Evolutionary conservation across 2,797 vertebrate genomes (phyloP).

Genomic region (Crocodylus rhombifer): DNA sequence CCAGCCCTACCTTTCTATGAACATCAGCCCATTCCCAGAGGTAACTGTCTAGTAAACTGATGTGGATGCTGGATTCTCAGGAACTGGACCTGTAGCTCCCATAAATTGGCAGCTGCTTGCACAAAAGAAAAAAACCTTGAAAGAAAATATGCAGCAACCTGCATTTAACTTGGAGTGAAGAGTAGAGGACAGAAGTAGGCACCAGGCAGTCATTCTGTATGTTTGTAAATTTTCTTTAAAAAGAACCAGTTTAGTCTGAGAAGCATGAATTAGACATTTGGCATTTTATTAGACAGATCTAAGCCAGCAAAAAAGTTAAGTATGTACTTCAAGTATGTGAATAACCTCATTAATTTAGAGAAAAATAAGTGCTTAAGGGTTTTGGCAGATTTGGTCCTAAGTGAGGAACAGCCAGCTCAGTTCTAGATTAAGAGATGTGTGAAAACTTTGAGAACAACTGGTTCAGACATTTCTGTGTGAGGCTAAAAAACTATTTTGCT

Average conservation of each 20-base stretch:
- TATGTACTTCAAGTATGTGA: neutral
- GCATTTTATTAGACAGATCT: neutral
- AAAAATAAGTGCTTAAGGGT: neutral
- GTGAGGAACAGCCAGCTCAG: neutral
- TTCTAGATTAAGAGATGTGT: neutral
- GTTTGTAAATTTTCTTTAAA: neutral
- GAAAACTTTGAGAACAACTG: neutral
- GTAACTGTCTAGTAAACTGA: too few species aligned
- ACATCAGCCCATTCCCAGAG: too few species aligned
- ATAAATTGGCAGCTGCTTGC: too few species aligned
- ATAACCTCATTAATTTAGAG: neutral
- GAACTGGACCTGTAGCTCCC: too few species aligned
- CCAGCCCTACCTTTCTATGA: too few species aligned
- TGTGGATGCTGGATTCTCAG: too few species aligned
- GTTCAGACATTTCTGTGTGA: neutral
- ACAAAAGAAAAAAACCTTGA: too few species aligned
- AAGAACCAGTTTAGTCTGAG: neutral
- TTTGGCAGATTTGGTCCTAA: neutral
- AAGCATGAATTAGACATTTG: neutral
- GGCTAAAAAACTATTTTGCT: neutral
- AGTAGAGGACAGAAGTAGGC: neutral
- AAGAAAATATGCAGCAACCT: neutral
- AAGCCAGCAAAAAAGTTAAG: neutral
- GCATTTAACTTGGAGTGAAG: neutral
- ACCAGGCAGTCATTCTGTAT: neutral